Evolutionary conservation across 2,797 vertebrate genomes (phyloP), one percentile per base, ranked within the genome.

Genomic region (Toxotes lorentzi): DNA sequence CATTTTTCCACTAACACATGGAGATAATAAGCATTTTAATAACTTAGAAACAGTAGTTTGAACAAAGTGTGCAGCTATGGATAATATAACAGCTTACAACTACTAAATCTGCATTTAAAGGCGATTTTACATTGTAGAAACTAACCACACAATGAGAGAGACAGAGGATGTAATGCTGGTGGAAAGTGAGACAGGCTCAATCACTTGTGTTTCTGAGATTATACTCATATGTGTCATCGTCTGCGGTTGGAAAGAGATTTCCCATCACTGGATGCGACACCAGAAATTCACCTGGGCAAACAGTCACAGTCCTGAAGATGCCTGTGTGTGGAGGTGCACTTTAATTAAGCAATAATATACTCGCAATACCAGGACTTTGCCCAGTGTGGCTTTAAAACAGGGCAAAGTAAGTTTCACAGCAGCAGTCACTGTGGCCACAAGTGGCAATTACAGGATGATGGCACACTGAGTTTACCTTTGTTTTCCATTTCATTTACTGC

Each of bases 11-110:
- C 24, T 76, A 70, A 79, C 58, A 59, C 63, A 73, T 41, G 53
- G 24, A 77, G 27, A 75, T 51, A 41, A 81, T 81, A n/a, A 80
- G 23, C 57, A 81, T 70, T 71, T 76, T 67, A 48, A 82, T 68
- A 45, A 62, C 9, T 72, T 34, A n/a, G 27, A 56, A 56, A 56
- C 54, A 71, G 17, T 4, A 12, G 64, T 62, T 78, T 5, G 51
- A 62, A 71, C 45, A 72, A 47, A 61, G 40, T 61, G 66, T 76
- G 16, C 17, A 47, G 48, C 51, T 47, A 47, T 59, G 47, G n/a
- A 27, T 43, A 43, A 34, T 76, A 48, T n/a, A 67, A 68, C 58
- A 32, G n/a, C 45, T n/a, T 41, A 58, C 1, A 48, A 0, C n/a
- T 11, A 32, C 30, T n/a, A 76, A 64, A 58, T 27, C 50, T 60